A percentile compares a stretch with the other conserved stretches of the same genome.
Conservation (phyloP, 2,888 invertebrate species). For the Cartodere bifasciata region DNA sequence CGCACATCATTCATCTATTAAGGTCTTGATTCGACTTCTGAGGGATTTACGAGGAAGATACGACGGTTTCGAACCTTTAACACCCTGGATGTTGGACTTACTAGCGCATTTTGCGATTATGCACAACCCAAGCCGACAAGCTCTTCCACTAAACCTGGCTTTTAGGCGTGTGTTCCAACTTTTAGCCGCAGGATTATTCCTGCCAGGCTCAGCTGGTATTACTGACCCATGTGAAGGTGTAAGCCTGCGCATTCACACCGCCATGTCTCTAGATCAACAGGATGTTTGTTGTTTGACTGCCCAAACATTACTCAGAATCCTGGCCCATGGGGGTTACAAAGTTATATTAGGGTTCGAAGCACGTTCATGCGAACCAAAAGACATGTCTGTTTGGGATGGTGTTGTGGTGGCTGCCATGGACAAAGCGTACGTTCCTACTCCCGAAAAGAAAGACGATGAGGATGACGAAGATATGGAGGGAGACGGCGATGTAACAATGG, state of each 20-base stretch:
- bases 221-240: conserved; percentile 91
- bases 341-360: conserved; percentile 66
- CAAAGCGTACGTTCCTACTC: conserved; percentile 76
- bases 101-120: conserved; percentile 92
- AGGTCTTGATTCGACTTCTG: conserved; percentile 81
- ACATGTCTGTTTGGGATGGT: conserved; percentile 95
- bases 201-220: conserved; percentile 86
- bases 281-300: conserved; percentile 89
- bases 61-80: conserved; percentile 78
- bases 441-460: conserved; percentile 62
- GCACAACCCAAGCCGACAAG: conserved; percentile 89
- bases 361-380: conserved; percentile 45
- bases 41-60: conserved; percentile 84
- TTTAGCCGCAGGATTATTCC: conserved; percentile 84
- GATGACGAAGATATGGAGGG: conserved; percentile 56
- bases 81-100: conserved; percentile 94
- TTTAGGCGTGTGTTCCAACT: conserved; percentile 84
- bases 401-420: conserved; percentile 93
- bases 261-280: conserved; percentile 81
- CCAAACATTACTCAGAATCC: conserved; percentile 80
- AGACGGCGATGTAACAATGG: conserved; percentile 43
- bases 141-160: conserved; percentile 82
- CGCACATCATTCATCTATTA: conserved; percentile 92
- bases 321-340: conserved; percentile 88
- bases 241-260: conserved; percentile 79